Base-by-base conservation (phyloP, 2,113 vertebrate genomes). In the Henicopernis longicauda region DNA sequence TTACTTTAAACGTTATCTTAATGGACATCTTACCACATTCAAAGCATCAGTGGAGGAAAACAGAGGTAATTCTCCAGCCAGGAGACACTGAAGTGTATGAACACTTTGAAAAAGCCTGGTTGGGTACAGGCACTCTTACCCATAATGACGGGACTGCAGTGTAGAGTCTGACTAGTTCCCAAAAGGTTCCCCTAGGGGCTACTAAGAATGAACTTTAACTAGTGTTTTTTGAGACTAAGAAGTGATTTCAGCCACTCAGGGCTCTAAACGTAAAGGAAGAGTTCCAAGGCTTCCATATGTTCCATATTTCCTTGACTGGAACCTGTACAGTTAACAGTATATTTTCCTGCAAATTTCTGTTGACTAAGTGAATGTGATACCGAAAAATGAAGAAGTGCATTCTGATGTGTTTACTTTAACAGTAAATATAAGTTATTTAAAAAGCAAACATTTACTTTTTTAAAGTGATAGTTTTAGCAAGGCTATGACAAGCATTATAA, bases 401-500 rank as follows among this genome's bases (percentile, higher is more conserved):
- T 81, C 18, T 63, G 29, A 55, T 81, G 26, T 81, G 21, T 73
- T 92, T 83, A 44, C 50, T 86, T 40, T 61, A 78, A 61, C 40
- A 70, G 50, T 49, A 92, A 70, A 78, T 45, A 36, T 3, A 36
- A 70, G 13, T 44, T 67, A 10, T n/a, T 81, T 89, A 55, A 66
- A 93, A 92, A 76, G 23, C 36, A 86, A 93, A 32, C 31, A 15
- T 57, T 91, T 93, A 34, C 16, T 79, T 25, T 47, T 77, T 72
- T 61, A 62, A 80, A 82, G 36, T 61, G 54, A 49, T 79, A 65
- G 9, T 61, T 87, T 50, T 77, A 70, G 45, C 45, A 77, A 66
- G 92, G 45, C 32, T 38, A 16, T 72, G 40, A 38, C 61, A 79
- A 61, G 26, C 10, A 15, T 79, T 62, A 44, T 20, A 81, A 92